A percentile compares a stretch with the other conserved stretches of the same genome.
Evolutionary conservation across 2,113 vertebrate genomes (phyloP).

Genomic region (Trematocara variabile): DNA sequence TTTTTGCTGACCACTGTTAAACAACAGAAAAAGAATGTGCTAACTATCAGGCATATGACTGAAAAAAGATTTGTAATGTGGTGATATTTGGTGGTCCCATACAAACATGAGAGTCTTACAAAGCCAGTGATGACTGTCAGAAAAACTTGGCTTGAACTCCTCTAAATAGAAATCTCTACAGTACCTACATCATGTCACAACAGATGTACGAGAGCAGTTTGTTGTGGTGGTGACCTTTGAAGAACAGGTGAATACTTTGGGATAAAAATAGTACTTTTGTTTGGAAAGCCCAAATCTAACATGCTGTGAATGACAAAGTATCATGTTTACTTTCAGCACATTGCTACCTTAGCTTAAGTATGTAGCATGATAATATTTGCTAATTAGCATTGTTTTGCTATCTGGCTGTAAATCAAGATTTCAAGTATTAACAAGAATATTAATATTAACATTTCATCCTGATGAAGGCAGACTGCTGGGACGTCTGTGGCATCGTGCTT

Average conservation of each 20-base stretch:
- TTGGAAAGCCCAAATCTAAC: not conserved
- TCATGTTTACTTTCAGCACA: not conserved
- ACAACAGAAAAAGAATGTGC: not conserved
- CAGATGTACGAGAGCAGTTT: not conserved
- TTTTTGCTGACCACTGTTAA: not conserved
- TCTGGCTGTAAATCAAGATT: not conserved
- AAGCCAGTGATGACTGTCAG: not conserved
- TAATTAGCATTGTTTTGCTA: not conserved
- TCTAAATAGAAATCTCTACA: not conserved
- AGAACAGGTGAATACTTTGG: not conserved
- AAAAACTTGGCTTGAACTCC: not conserved
- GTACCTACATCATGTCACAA: not conserved
- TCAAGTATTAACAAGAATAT: not conserved
- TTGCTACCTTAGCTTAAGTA: not conserved
- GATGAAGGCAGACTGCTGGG: not conserved
- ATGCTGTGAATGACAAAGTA: not conserved
- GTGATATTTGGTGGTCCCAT: not conserved
- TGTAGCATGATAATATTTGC: not conserved
- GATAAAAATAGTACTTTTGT: not conserved
- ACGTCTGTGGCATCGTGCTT: fast-evolving
- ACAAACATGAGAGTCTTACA: not conserved
- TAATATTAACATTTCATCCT: not conserved
- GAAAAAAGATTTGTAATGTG: not conserved
- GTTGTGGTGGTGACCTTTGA: not conserved
- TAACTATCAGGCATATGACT: not conserved